Conservation (phyloP, 2,797 vertebrate genomes). For the Thaleichthys pacificus region DNA sequence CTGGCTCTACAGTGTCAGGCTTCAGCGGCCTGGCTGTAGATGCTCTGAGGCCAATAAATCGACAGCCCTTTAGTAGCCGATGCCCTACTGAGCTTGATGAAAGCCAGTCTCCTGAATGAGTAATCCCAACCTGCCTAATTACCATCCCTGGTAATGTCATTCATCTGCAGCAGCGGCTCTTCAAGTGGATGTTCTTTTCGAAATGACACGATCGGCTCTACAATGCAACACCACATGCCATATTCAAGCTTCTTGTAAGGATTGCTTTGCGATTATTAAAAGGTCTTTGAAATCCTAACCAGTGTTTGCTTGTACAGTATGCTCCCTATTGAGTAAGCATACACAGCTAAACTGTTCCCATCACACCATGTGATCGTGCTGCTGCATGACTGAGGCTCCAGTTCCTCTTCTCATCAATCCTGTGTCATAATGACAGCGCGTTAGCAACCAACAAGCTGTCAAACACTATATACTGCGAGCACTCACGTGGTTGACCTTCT, state of each 20-base stretch:
- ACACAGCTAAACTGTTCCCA: neutral
- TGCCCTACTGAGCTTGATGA: too few relatives aligned
- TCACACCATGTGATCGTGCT: neutral
- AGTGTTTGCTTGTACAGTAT: neutral
- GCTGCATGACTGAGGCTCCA: neutral
- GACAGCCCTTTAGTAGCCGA: too few relatives aligned
- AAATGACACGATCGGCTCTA: neutral
- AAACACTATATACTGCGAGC: neutral
- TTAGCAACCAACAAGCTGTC: conserved; percentile 5
- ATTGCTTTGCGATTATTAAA: neutral
- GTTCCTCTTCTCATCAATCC: conserved; percentile 8
- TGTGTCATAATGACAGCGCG: neutral
- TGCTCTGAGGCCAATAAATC: too few relatives aligned
- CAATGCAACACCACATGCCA: neutral
- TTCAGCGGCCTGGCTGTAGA: too few relatives aligned
- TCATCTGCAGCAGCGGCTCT: too few relatives aligned
- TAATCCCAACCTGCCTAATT: too few relatives aligned
- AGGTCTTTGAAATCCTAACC: too few relatives aligned
- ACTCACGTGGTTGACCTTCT: conserved; percentile 25
- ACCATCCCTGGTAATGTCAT: too few relatives aligned
- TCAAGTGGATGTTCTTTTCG: neutral
- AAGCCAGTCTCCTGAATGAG: too few relatives aligned
- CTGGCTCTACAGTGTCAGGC: conserved; percentile 23
- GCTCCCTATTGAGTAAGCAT: neutral
- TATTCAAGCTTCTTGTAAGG: neutral